Evolutionary conservation across 2,888 invertebrate genomes (phyloP), one percentile per base, ranked within the genome.

Genomic region (Spilosoma lubricipeda): DNA sequence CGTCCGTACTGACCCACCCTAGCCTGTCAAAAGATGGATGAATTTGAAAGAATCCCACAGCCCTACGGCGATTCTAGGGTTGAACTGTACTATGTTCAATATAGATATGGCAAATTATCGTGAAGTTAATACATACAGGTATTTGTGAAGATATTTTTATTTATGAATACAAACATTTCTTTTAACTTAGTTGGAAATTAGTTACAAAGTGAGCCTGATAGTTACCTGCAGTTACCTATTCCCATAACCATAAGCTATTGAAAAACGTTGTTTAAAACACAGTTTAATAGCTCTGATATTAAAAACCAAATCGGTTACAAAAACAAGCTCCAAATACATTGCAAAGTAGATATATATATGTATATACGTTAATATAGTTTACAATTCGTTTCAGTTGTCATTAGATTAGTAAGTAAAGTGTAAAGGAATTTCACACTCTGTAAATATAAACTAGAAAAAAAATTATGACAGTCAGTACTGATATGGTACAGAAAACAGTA

Each of bases 11-110:
- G 84, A 86, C 83, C 87, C 85, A 77, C 82, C 86, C 82, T 71
- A 68, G 77, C 70, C 79, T 80, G 86, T 86, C 85, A 85, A 86
- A 85, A 85, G 86, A 86, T 86, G 83, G 85, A 85, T 86, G 86
- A 83, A 86, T 85, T 83, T 85, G 80, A 86, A 85, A 86, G 86
- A 85, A 85, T 81, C 79, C 81, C 76, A 59, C 73, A 73, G 76
- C 84, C 80, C 84, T 78, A 67, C 69, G 77, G 76, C 80, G 36
- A 67, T 72, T 70, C 11, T 79, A 84, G 84, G 84, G 84, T 2
- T 85, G 79, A 23, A 67, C 52, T 27, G 7, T 30, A 18, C 39
- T 11, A 18, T 59, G 0, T 7, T 23, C 23, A 23, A 27, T 48
- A n/a, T 45, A 33, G 20, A 45, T 70, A n/a, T 1, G 18, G 13